These are phyloP conservation scores for Emydura subglobosa DNA, from an alignment of 2,113 vertebrate species.

Conservation along the genomic window DNA sequence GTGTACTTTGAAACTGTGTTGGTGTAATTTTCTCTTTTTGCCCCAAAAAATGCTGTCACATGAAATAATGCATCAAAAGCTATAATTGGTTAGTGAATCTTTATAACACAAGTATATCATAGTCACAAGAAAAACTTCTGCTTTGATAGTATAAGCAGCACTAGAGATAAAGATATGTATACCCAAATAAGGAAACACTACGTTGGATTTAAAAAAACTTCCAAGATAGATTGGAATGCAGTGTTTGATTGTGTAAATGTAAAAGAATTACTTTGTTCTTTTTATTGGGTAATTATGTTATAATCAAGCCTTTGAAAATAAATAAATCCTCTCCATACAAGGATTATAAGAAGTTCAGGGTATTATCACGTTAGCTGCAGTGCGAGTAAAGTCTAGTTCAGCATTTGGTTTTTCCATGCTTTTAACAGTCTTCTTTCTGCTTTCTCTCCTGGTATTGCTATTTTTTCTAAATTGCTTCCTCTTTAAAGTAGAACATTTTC, in stretches of 20 bases:
- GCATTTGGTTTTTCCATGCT: background rate
- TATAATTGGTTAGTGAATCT: background rate
- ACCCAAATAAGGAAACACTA: slow-evolving; percentile 72
- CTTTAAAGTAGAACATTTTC: background rate
- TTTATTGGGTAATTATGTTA: slow-evolving; percentile 24
- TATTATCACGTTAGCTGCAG: background rate
- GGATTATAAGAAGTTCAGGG: slow-evolving; percentile 30
- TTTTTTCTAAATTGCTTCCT: background rate
- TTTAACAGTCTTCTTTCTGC: background rate
- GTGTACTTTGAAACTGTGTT: background rate
- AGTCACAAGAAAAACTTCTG: background rate
- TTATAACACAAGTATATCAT: background rate
- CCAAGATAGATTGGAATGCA: slow-evolving; percentile 61
- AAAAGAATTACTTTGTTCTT: slow-evolving; percentile 55
- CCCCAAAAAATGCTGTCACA: background rate
- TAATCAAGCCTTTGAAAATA: slow-evolving; percentile 45
- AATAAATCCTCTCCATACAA: slow-evolving; percentile 50
- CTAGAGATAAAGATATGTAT: slow-evolving; percentile 51
- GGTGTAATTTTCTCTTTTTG: background rate
- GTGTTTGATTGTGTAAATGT: slow-evolving; percentile 60
- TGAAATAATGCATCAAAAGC: background rate
- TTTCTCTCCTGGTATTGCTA: background rate
- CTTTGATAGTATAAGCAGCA: slow-evolving; percentile 24
- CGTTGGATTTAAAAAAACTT: slow-evolving; percentile 35
- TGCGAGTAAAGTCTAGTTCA: background rate